Evolutionary conservation across 2,113 vertebrate genomes (phyloP).

Genomic region (Hipposideros armiger): DNA sequence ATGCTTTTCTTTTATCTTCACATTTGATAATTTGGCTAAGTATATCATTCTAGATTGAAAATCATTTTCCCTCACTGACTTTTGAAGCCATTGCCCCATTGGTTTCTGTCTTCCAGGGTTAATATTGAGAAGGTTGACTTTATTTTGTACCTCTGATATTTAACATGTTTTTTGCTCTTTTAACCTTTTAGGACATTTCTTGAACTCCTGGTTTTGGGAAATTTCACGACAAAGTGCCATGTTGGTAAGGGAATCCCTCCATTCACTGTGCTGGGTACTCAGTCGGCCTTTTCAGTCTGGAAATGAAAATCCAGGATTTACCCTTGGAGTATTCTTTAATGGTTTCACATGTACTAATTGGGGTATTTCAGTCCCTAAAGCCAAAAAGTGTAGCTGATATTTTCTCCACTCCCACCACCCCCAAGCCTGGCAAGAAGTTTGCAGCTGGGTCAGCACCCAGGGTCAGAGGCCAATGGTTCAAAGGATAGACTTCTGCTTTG

Average conservation of each 20-base stretch:
- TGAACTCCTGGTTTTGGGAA: background rate
- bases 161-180: background rate
- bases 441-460: background rate
- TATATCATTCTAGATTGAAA: background rate
- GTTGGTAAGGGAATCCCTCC: background rate
- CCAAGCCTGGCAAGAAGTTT: background rate
- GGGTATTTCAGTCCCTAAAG: background rate
- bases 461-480: background rate
- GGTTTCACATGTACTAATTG: background rate
- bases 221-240: background rate
- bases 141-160: background rate
- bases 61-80: background rate
- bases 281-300: background rate
- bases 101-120: background rate
- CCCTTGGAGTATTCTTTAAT: background rate
- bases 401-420: background rate
- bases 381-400: background rate
- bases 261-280: background rate
- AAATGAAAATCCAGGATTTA: background rate
- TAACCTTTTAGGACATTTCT: background rate
- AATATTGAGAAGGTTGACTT: background rate
- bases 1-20: conserved; percentile 19
- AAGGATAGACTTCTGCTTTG: background rate
- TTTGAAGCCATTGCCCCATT: background rate
- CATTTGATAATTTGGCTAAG: background rate